Conservation (phyloP, 2,113 vertebrate species). For the Chauna torquata region DNA sequence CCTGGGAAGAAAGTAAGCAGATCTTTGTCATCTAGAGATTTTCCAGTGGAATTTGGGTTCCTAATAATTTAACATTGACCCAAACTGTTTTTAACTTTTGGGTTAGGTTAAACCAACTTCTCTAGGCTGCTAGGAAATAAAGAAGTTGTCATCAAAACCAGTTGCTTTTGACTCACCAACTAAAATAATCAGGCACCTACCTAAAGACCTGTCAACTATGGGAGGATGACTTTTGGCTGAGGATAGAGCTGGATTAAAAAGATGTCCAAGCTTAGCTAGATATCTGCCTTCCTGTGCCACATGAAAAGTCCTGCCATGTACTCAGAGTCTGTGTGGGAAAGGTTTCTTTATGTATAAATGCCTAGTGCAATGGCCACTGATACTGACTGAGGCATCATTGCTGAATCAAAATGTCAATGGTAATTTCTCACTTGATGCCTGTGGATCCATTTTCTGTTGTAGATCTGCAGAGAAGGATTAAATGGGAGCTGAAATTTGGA, state of each 20-base stretch:
- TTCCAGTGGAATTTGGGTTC: not conserved
- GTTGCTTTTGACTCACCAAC: not conserved
- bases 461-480: not conserved
- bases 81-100: not conserved
- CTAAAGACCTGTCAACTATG: not conserved
- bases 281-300: not conserved
- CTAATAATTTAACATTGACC: not conserved
- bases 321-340: not conserved
- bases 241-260: not conserved
- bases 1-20: not conserved
- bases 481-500: not conserved
- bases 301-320: not conserved
- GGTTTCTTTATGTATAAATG: not conserved
- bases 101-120: not conserved
- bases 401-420: not conserved
- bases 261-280: not conserved
- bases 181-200: not conserved
- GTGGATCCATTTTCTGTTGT: not conserved
- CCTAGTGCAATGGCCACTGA: fast-evolving
- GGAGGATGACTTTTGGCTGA: not conserved
- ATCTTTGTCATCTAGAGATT: not conserved
- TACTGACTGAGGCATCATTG: not conserved
- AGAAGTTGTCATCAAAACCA: not conserved
- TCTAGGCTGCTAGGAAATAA: not conserved
- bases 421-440: not conserved